These are phyloP conservation scores for Orchesellides sinensis DNA, from an alignment of 2,888 invertebrate genomes.

Conservation along the genomic window DNA sequence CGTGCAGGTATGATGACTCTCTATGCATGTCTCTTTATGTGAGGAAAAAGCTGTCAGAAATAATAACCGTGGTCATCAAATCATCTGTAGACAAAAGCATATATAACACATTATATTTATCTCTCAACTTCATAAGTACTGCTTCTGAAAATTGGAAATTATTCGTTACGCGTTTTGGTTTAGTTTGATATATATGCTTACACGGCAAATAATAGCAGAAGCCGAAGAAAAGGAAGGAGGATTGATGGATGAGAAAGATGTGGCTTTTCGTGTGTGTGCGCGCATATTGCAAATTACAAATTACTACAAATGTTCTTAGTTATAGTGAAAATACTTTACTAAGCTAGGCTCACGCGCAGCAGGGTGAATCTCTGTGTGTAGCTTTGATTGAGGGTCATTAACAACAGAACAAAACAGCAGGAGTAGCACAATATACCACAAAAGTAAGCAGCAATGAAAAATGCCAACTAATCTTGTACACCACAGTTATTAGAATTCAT, in stretches of 20 bases:
- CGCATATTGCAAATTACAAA: constrained; percentile 42
- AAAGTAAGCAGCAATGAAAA: background rate
- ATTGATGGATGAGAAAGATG: constrained; percentile 21
- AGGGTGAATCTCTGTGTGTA: constrained; percentile 30
- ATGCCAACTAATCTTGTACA: background rate
- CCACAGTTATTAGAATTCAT: background rate
- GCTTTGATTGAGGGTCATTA: constrained; percentile 25
- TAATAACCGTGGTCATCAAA: constrained; percentile 56
- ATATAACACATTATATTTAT: constrained; percentile 32
- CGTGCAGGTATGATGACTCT: no score
- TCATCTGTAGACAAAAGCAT: constrained; percentile 13
- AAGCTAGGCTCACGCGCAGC: constrained; percentile 29
- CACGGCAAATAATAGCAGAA: background rate
- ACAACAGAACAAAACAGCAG: constrained; percentile 5
- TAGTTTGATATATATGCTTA: background rate
- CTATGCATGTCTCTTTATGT: constrained; percentile 2
- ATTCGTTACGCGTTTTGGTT: no score
- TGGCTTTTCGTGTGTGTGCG: constrained; percentile 21
- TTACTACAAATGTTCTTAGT: constrained; percentile 8
- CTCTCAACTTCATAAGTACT: no score
- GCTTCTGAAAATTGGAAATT: no score
- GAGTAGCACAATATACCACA: background rate
- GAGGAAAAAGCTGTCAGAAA: constrained; percentile 43
- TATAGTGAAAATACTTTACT: background rate
- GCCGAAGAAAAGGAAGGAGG: constrained; percentile 16